These are phyloP conservation scores for Chydorus sphaericus DNA, from an alignment of 2,888 invertebrate species.

Conservation along the genomic window DNA sequence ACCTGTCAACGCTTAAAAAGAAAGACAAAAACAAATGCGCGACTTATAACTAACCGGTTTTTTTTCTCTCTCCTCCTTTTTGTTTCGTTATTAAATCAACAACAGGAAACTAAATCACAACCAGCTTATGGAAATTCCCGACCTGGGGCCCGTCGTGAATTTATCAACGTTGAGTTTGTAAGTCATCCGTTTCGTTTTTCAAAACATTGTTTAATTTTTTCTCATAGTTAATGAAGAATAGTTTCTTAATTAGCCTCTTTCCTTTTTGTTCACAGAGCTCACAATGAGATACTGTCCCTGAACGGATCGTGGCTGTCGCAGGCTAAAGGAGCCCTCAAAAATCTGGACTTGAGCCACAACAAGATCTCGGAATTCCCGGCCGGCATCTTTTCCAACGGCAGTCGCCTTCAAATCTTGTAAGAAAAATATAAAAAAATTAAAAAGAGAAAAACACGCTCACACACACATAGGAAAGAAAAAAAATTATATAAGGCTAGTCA, in stretches of 20 bases:
- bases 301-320: constrained; percentile 33
- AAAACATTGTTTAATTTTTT: constrained; percentile 1
- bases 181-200: constrained; percentile 26
- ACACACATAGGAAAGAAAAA: too few species aligned
- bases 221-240: constrained; percentile 11
- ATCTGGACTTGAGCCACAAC: constrained; percentile 48
- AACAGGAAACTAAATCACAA: constrained; percentile 42
- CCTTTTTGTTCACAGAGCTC: too few species aligned
- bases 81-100: background rate
- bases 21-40: background rate
- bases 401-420: constrained; percentile 36
- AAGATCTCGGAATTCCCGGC: constrained; percentile 39
- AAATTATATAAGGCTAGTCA: too few species aligned
- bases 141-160: constrained; percentile 27
- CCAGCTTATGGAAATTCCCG: constrained; percentile 38
- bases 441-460: too few species aligned
- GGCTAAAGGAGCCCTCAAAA: constrained; percentile 39
- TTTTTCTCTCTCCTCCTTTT: constrained; percentile 14
- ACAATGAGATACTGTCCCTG: constrained; percentile 36
- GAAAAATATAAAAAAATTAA: too few species aligned
- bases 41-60: constrained; percentile 17
- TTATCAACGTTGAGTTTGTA: constrained; percentile 36
- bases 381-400: constrained; percentile 43
- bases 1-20: too few species aligned
- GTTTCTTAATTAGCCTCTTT: too few species aligned